A percentile compares a stretch with the other conserved stretches of the same genome.
Conservation (phyloP, 2,888 invertebrate species). For the Perizoma flavofasciatum region DNA sequence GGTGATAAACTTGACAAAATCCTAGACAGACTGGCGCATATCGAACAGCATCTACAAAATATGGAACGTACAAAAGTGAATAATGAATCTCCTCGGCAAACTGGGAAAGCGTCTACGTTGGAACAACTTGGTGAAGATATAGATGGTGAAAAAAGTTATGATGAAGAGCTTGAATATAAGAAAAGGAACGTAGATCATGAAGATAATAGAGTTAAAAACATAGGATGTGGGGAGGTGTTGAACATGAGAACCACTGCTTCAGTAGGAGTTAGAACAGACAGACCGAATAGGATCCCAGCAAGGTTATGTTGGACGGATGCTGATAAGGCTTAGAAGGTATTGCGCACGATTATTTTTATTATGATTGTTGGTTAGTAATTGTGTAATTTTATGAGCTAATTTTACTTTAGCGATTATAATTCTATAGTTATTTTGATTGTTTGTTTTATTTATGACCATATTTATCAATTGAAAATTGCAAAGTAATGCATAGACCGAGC, state of each 20-base stretch:
- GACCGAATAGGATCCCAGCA: conserved; percentile 60
- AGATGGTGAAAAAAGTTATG: conserved; percentile 55
- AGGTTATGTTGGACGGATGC: conserved; percentile 76
- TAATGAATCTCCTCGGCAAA: conserved; percentile 26
- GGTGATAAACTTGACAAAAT: conserved; percentile 61
- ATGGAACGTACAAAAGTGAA: conserved; percentile 8
- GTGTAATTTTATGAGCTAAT: conserved; percentile 10
- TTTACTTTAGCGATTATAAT: conserved; percentile 15
- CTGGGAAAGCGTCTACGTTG: conserved; percentile 54
- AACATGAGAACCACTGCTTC: conserved; percentile 36
- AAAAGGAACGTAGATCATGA: conserved; percentile 31
- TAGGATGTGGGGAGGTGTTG: conserved; percentile 54
- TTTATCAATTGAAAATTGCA: not conserved
- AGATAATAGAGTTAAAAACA: conserved; percentile 34
- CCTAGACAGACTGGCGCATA: conserved; percentile 55
- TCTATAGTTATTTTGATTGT: not conserved
- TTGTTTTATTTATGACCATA: conserved; percentile 3
- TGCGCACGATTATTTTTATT: conserved; percentile 7
- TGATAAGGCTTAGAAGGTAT: conserved; percentile 35
- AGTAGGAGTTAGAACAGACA: conserved; percentile 52
- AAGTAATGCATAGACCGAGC: too few species aligned
- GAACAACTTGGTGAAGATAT: conserved; percentile 65
- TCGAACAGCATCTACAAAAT: conserved; percentile 57
- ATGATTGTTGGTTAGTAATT: not conserved
- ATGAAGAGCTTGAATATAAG: conserved; percentile 50